Conservation (phyloP, 2,113 vertebrate species). For the Pandion haliaetus region DNA sequence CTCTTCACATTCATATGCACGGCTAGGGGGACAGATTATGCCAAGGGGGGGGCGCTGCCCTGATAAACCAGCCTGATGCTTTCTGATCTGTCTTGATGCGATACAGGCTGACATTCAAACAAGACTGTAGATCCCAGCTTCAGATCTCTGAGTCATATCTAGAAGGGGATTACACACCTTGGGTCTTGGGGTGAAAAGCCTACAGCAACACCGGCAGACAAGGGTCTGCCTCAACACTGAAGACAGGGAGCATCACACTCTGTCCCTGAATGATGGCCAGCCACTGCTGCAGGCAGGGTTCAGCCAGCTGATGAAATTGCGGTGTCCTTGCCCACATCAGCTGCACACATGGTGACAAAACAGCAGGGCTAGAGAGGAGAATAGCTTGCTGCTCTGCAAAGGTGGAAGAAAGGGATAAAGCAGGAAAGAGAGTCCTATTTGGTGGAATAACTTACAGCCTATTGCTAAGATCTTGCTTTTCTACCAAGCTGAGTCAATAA, state of each 20-base stretch:
- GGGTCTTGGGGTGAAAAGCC: not conserved
- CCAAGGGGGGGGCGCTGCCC: not conserved
- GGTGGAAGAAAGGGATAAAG: not conserved
- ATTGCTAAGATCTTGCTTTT: not conserved
- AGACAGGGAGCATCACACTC: not conserved
- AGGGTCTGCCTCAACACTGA: not conserved
- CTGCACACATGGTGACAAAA: not conserved
- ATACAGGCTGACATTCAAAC: not conserved
- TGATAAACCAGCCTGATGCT: not conserved
- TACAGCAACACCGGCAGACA: rapidly evolving
- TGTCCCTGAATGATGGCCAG: not conserved
- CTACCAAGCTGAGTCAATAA: not conserved
- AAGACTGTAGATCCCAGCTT: not conserved
- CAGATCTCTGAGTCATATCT: not conserved
- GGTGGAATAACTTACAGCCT: too few species aligned
- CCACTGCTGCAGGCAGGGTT: not conserved
- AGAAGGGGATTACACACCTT: not conserved
- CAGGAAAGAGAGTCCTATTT: not conserved
- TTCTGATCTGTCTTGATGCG: not conserved
- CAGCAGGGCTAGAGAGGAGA: not conserved
- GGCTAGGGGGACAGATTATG: not conserved
- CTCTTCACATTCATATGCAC: not conserved
- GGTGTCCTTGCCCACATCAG: not conserved
- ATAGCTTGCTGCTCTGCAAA: not conserved
- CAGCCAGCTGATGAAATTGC: rapidly evolving